Percentiles rank a stretch among this genome's conserved stretches.
Conservation (phyloP, 2,888 invertebrate genomes). For the Nezara viridula region DNA sequence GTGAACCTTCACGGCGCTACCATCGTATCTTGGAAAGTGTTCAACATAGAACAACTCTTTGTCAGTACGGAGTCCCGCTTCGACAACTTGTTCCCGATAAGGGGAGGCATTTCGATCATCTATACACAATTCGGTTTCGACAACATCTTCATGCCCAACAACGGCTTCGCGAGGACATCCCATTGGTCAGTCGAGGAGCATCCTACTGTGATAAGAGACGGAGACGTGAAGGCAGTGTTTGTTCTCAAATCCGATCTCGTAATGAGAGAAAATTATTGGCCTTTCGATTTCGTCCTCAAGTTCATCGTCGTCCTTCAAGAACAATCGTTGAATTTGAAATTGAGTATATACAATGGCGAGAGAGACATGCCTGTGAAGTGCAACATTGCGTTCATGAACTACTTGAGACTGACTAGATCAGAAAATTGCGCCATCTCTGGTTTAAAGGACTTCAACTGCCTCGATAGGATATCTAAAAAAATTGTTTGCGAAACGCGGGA, state of each 20-base stretch:
- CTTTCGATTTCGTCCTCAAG: constrained; percentile 28
- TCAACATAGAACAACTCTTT: constrained; percentile 95
- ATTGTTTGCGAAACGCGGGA: too few relatives aligned
- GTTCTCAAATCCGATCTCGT: background rate
- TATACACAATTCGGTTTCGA: constrained; percentile 55
- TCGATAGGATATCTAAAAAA: background rate
- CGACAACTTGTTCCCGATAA: constrained; percentile 57
- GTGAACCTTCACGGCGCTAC: constrained; percentile 96
- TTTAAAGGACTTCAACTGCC: background rate
- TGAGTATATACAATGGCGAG: background rate
- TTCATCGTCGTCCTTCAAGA: constrained; percentile 45
- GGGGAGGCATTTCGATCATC: constrained; percentile 51
- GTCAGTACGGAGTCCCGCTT: constrained; percentile 74
- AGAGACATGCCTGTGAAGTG: background rate
- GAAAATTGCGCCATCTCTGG: background rate
- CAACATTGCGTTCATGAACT: background rate
- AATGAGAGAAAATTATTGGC: constrained; percentile 13
- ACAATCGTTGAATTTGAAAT: constrained; percentile 23
- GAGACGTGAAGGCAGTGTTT: constrained; percentile 51
- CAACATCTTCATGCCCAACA: constrained; percentile 54
- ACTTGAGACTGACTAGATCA: background rate
- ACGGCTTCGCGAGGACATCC: constrained; percentile 59
- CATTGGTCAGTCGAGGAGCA: constrained; percentile 49
- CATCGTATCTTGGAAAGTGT: constrained; percentile 94
- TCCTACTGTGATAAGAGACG: constrained; percentile 1